These are phyloP conservation scores for Vulpes vulpes DNA, from an alignment of 2,113 vertebrate genomes.

Conservation along the genomic window DNA sequence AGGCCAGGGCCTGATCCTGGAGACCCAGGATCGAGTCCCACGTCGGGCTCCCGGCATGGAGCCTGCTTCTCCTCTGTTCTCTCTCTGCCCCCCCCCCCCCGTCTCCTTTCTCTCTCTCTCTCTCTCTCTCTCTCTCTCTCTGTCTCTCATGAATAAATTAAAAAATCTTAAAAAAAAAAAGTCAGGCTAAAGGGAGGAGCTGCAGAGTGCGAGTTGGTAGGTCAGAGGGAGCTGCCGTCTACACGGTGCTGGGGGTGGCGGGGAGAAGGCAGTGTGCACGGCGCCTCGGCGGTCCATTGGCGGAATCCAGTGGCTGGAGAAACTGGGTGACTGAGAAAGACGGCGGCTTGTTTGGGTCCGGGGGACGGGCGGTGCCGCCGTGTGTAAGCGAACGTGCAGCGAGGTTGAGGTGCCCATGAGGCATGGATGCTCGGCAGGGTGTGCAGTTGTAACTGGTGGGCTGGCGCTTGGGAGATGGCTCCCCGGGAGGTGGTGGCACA, in stretches of 20 bases:
- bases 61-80: no score
- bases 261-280: background rate
- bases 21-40: no score
- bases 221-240: rapidly evolving
- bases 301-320: background rate
- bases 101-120: no score
- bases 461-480: no score
- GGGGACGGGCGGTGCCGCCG: background rate
- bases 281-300: background rate
- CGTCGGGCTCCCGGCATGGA: no score
- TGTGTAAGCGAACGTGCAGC: background rate
- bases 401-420: background rate
- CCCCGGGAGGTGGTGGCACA: rapidly evolving
- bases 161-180: no score
- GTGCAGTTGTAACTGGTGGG: rapidly evolving
- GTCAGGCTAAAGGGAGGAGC: background rate
- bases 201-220: rapidly evolving
- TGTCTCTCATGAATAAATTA: no score
- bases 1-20: no score
- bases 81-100: no score
- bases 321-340: background rate
- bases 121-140: no score
- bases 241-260: background rate
- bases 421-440: rapidly evolving
- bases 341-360: background rate